These are phyloP conservation scores for Teleogryllus occipitalis DNA, from an alignment of 1,140 invertebrate genomes.

Conservation along the genomic window DNA sequence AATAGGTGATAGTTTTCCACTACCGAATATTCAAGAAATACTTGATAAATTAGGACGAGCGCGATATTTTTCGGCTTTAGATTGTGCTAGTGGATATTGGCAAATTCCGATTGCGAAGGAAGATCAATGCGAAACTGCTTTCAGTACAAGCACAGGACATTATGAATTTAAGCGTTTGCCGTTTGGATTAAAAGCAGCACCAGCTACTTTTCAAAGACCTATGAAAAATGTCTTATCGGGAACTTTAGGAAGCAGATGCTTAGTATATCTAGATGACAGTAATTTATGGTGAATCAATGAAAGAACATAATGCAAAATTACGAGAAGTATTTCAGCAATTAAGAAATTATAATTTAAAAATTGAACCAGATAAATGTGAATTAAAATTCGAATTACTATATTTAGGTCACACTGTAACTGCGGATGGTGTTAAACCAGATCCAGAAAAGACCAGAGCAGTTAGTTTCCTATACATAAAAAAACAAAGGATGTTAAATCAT, in stretches of 20 bases:
- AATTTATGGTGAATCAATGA: conserved; percentile 30
- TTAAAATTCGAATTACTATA: conserved; percentile 26
- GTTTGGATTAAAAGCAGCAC: too few relatives aligned
- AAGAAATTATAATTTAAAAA: conserved; percentile 36
- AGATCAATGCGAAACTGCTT: conserved; percentile 31
- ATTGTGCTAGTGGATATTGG: conserved; percentile 16
- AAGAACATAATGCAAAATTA: conserved; percentile 35
- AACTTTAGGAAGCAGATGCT: conserved; percentile 30
- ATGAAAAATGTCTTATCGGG: conserved; percentile 32
- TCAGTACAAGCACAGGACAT: conserved; percentile 30
- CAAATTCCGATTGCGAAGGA: conserved; percentile 27
- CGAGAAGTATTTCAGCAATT: too few relatives aligned
- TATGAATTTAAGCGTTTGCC: conserved; percentile 31
- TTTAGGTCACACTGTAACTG: conserved; percentile 28
- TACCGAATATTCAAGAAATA: conserved; percentile 38
- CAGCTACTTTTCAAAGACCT: conserved; percentile 28
- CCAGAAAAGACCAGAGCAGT: conserved; percentile 23
- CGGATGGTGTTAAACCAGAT: conserved; percentile 25
- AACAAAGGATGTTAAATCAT: conserved; percentile 25
- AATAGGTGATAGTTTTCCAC: conserved; percentile 33
- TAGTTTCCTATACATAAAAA: conserved; percentile 25
- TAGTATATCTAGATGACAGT: conserved; percentile 39
- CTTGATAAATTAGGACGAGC: conserved; percentile 10
- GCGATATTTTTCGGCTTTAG: conserved; percentile 8
- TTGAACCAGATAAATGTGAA: conserved; percentile 37